phyloP scores from a whole-genome alignment of 2,888 invertebrate genomes.

The Syrista parreyssii region DNA sequence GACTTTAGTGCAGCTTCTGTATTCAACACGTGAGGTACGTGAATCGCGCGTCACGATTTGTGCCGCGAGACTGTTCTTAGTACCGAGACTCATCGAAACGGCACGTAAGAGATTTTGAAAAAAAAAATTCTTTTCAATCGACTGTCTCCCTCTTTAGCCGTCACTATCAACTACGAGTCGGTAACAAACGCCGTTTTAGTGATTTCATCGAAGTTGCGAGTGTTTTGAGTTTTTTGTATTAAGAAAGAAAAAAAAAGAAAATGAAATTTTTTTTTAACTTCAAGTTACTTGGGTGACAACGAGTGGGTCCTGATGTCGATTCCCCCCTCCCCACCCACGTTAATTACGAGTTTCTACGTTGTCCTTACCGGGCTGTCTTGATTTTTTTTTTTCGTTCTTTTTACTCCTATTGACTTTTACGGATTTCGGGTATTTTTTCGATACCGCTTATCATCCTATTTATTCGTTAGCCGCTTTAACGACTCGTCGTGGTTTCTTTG shows the following conservation, averaged over 20 bases:
- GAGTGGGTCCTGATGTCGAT: too few species aligned
- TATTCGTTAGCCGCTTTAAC: neutral
- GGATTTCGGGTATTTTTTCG: neutral
- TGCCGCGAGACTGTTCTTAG: neutral
- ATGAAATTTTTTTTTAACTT: neutral
- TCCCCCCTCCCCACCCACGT: too few species aligned
- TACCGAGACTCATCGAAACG: neutral
- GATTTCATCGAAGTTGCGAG: too few species aligned
- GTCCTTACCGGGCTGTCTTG: neutral
- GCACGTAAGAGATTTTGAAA: neutral
- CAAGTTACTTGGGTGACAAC: too few species aligned
- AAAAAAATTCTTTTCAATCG: neutral
- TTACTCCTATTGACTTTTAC: neutral
- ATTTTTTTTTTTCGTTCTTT: neutral
- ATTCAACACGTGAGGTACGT: conserved; percentile 40
- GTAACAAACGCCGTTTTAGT: neutral
- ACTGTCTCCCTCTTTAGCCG: rapidly evolving
- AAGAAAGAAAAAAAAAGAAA: too few species aligned
- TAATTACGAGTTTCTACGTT: neutral
- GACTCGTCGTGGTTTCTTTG: neutral
- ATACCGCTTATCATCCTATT: neutral
- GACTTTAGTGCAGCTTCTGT: conserved; percentile 43
- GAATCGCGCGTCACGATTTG: neutral
- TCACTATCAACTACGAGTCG: neutral
- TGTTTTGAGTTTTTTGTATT: neutral